Base-by-base conservation (phyloP, 1,140 invertebrate species). In the Drosophila navojoa region DNA sequence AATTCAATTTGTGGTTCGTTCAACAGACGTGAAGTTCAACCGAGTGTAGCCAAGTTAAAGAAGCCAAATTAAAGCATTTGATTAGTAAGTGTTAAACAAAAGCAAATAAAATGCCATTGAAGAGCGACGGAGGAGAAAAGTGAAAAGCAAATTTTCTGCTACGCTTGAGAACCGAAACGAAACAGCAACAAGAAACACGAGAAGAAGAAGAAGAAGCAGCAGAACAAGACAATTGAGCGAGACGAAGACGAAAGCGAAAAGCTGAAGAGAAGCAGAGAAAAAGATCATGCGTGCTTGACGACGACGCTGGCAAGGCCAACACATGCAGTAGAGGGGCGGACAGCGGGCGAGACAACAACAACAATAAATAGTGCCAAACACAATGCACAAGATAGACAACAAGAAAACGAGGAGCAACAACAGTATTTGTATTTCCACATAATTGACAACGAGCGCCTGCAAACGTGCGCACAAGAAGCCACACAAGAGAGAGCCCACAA, bases 261-360 rank as follows among this genome's bases (percentile, higher is more conserved):
- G 70, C 70, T 72, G 55, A 72, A 68, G 57, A 73, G 71, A 73
- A 55, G 53, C 16, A 71, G 61, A 66, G 50, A 73, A 73, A 38
- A 73, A 73, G 71, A 73, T 73, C 71, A 73, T 73, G 71, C 71
- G 71, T 73, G 71, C 71, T 73, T 73, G 62, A 71, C 60, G 52
- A 71, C 52, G 35, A 38, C 49, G 67, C 57, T 32, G 27, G 42
- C 57, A 59, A 70, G 42, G 45, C 45, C 55, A 57, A 29, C 32
- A 64, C 38, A 64, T 54, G 54, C 15, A 55, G 54, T 35, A 38
- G 63, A 32, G 25, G 64, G 49, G 47, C 15, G 63, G 64, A 55
- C 9, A 32, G 13, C 47, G 44, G 44, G 47, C 67, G 71, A 38
- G 10, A 73, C 64, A 45, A 44, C 42, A 44, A 44, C 42, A 44